Evolutionary conservation across 2,113 vertebrate species (phyloP), one percentile per base, ranked within the genome.

Genomic region (Baryphthengus martii): DNA sequence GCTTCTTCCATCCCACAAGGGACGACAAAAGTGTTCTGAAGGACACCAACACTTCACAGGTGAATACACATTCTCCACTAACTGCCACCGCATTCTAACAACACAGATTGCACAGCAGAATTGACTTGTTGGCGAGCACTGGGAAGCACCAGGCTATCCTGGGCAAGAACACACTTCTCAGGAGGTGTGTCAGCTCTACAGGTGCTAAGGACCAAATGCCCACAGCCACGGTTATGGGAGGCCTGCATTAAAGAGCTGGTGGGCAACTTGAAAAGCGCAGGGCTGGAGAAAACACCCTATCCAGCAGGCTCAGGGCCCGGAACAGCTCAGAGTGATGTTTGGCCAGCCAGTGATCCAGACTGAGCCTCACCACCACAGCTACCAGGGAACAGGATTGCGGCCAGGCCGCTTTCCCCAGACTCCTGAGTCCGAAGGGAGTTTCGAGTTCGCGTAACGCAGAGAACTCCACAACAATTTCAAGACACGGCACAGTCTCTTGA

Each of bases 281-380:
- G n/a, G 26, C 28, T 68, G 13, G 52, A 47, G 68, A 94, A 82
- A 23, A 1, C 33, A 61, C 29, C 23, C 37, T 70, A 82, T 18
- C 59, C 59, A 71, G 56, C 23, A 58, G 31, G 19, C 18, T 83
- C 9, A 0, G 2, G 52, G n/a, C 39, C 61, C 31, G 40, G 56
- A 74, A 35, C 6, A 47, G 19, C 70, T 13, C 4, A 0, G 56
- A 47, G n/a, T 1, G 1, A 50, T 1, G 3, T 11, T 33, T 39
- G 42, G 33, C 31, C 37, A 73, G 63, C 5, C 39, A 59, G 39
- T 6, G 31, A 12, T 5, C 5, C 39, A 7, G 2, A 15, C 13
- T 9, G 18, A 52, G 47, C 7, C 18, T 39, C 40, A 26, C 17
- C 6, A 53, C 45, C 29, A 52, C 39, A 66, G 53, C 42, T 74